Conservation (phyloP, 2,888 invertebrate genomes). For the Sylvicola cinctus region DNA sequence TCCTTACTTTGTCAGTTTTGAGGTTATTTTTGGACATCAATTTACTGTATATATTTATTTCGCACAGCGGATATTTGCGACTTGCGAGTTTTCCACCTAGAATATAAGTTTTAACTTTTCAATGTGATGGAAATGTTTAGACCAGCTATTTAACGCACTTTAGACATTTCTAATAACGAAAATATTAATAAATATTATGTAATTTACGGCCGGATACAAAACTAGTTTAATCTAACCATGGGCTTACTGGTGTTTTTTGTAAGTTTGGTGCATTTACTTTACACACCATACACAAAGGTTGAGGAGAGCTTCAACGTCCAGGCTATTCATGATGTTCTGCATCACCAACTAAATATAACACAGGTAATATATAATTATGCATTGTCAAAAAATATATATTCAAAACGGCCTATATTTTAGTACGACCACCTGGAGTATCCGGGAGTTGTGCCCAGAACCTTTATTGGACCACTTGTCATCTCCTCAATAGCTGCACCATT, state of each 20-base stretch:
- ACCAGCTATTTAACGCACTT: too few species aligned
- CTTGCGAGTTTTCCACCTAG: too few species aligned
- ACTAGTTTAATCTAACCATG: slow-evolving; percentile 34
- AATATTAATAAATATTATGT: too few species aligned
- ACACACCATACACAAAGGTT: slow-evolving; percentile 95
- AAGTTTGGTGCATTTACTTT: slow-evolving; percentile 56
- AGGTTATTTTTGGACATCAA: too few species aligned
- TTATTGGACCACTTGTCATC: slow-evolving; percentile 75
- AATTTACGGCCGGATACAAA: too few species aligned
- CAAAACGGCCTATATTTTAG: slow-evolving; percentile 42
- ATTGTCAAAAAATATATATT: slow-evolving; percentile 5
- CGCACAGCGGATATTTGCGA: too few species aligned
- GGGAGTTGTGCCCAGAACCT: slow-evolving; percentile 92
- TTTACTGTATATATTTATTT: too few species aligned
- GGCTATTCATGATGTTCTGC: slow-evolving; percentile 92
- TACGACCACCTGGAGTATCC: slow-evolving; percentile 97
- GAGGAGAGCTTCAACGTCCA: slow-evolving; percentile 99
- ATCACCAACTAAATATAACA: slow-evolving; percentile 62
- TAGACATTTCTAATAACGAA: too few species aligned
- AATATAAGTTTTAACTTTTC: too few species aligned
- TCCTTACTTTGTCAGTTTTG: too few species aligned
- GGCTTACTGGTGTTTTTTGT: slow-evolving; percentile 52
- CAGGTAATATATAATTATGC: slow-evolving; percentile 35
- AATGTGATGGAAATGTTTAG: too few species aligned
- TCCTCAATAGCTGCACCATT: slow-evolving; percentile 60